phyloP scores from a whole-genome alignment of 2,113 vertebrate genomes.

The Sisor rabdophorus region DNA sequence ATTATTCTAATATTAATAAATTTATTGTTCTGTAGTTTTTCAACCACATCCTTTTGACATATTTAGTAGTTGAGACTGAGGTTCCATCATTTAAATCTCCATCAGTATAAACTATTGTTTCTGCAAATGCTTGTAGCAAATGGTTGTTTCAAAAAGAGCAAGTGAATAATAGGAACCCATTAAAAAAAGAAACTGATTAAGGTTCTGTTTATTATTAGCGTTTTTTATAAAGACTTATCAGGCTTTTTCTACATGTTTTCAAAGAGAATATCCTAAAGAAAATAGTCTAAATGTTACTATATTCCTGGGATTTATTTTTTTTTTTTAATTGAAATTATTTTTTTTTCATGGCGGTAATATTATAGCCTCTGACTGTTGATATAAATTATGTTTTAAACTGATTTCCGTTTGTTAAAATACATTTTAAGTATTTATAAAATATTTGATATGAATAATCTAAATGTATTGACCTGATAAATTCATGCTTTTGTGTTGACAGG shows the following conservation, averaged over 20 bases:
- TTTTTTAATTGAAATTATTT: no score
- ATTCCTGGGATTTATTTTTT: not conserved
- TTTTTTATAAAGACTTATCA: no score
- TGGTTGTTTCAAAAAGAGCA: not conserved
- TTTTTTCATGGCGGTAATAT: no score
- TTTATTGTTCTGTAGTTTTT: not conserved
- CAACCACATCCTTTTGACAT: not conserved
- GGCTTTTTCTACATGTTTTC: not conserved
- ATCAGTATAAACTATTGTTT: no score
- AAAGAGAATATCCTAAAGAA: no score
- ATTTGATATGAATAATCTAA: not conserved
- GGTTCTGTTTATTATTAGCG: no score
- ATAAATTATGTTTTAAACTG: no score
- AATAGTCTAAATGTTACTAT: not conserved
- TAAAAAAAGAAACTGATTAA: not conserved
- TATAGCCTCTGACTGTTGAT: no score
- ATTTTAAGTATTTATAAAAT: not conserved
- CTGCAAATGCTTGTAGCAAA: not conserved
- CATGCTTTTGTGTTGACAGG: constrained; percentile 63
- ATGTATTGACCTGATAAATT: constrained; percentile 4
- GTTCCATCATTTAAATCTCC: not conserved
- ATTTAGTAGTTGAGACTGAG: not conserved
- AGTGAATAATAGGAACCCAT: not conserved
- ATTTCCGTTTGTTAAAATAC: no score
- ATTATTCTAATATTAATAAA: no score